Evolutionary conservation across 2,888 invertebrate species (phyloP).

Genomic region (Philhelius pedissequus): DNA sequence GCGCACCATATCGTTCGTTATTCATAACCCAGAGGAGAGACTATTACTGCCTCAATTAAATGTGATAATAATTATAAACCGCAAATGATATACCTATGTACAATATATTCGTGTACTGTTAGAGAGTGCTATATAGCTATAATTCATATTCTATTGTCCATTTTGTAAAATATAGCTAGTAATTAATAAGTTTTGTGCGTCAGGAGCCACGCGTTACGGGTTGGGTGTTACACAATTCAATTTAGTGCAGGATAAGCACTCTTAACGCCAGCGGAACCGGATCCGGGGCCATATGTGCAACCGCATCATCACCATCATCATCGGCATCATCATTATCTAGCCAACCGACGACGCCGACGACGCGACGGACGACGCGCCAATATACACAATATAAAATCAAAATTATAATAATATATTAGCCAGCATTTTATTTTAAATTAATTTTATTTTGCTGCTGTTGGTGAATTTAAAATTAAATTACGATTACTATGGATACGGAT

Average conservation of each 20-base stretch:
- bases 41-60: conserved; percentile 44
- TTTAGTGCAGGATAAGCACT: conserved; percentile 61
- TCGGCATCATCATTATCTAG: background rate
- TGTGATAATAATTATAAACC: conserved; percentile 56
- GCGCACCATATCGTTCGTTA: conserved; percentile 20
- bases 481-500: conserved; percentile 37
- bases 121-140: background rate
- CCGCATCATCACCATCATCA: too few relatives aligned
- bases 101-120: background rate
- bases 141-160: conserved; percentile 14
- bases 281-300: conserved; percentile 34
- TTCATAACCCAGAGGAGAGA: background rate
- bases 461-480: conserved; percentile 42
- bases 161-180: conserved; percentile 38
- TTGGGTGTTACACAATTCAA: conserved; percentile 47
- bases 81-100: conserved; percentile 51
- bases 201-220: background rate
- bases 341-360: too few relatives aligned
- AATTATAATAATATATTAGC: conserved; percentile 24
- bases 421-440: conserved; percentile 13
- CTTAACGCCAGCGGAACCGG: conserved; percentile 19
- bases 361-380: too few relatives aligned
- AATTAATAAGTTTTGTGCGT: conserved; percentile 53
- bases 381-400: conserved; percentile 18
- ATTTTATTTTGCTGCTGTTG: background rate